A percentile compares a stretch with the other conserved stretches of the same genome.
Conservation (phyloP, 2,113 vertebrate genomes). For the Cygnus buccinator region DNA sequence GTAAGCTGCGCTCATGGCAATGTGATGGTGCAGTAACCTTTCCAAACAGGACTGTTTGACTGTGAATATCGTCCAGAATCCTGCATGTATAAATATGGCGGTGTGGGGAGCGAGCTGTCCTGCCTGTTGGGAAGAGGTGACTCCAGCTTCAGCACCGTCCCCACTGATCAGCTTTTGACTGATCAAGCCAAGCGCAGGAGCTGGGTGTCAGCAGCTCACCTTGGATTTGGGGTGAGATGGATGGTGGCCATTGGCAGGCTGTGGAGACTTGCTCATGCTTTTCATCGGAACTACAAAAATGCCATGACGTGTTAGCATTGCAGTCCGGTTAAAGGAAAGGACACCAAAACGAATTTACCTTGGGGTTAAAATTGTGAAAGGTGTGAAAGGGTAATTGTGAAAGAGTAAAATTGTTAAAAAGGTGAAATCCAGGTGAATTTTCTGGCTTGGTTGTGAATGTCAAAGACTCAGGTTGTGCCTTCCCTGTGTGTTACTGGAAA, state of each 20-base stretch:
- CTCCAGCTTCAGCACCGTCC: fast-evolving
- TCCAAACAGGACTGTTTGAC: neutral
- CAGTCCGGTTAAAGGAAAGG: neutral
- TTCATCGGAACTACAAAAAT: neutral
- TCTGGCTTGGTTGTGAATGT: neutral
- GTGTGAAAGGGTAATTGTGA: too few relatives aligned
- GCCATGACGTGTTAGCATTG: neutral
- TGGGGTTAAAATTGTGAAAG: fast-evolving
- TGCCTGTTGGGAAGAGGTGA: neutral
- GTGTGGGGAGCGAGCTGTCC: neutral
- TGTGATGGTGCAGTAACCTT: neutral
- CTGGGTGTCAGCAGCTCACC: fast-evolving
- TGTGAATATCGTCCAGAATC: fast-evolving
- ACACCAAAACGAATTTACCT: fast-evolving
- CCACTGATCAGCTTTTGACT: fast-evolving
- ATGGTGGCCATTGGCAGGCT: neutral
- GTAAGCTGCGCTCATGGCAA: fast-evolving
- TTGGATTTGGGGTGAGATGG: neutral
- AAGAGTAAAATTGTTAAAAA: too few relatives aligned
- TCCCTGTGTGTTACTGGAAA: neutral
- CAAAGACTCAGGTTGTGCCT: neutral
- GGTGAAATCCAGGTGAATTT: neutral
- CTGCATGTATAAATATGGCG: fast-evolving
- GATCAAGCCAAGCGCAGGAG: fast-evolving
- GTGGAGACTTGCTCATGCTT: fast-evolving